Evolutionary conservation across 1,140 invertebrate genomes (phyloP).

Genomic region (Pygmarrhopalites habei): DNA sequence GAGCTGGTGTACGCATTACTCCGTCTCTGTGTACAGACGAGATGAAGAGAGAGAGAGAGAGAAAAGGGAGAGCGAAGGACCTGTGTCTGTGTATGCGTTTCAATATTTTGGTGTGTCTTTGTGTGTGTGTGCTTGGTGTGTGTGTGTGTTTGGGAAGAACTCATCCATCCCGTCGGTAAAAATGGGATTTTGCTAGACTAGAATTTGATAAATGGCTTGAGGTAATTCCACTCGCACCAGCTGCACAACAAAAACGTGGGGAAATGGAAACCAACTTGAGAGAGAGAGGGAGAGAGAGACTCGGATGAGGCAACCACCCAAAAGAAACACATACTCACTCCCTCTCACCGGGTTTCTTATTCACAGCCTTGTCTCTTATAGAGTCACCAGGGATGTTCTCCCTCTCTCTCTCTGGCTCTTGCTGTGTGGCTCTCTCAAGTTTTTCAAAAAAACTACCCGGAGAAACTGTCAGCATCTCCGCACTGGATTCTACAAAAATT

Average conservation of each 20-base stretch:
- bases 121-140: too few species aligned
- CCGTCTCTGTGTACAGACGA: not conserved
- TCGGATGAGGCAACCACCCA: too few species aligned
- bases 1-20: not conserved
- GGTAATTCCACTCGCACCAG: conserved; percentile 29
- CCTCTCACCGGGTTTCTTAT: too few species aligned
- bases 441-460: too few species aligned
- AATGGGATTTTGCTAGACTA: conserved; percentile 16
- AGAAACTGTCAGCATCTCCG: too few species aligned
- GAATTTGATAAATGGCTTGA: conserved; percentile 28
- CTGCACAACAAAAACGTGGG: conserved; percentile 17
- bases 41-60: not conserved
- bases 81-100: too few species aligned
- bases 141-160: not conserved
- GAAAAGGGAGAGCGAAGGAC: not conserved
- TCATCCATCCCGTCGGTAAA: conserved; percentile 14
- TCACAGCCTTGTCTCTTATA: too few species aligned
- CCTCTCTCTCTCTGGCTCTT: not conserved
- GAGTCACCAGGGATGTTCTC: too few species aligned
- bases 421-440: not conserved
- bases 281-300: not conserved
- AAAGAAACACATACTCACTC: too few species aligned
- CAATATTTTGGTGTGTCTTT: too few species aligned
- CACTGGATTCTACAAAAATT: too few species aligned
- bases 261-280: not conserved